phyloP scores from a whole-genome alignment of 2,888 invertebrate species.

The Heliconius ethilla region DNA sequence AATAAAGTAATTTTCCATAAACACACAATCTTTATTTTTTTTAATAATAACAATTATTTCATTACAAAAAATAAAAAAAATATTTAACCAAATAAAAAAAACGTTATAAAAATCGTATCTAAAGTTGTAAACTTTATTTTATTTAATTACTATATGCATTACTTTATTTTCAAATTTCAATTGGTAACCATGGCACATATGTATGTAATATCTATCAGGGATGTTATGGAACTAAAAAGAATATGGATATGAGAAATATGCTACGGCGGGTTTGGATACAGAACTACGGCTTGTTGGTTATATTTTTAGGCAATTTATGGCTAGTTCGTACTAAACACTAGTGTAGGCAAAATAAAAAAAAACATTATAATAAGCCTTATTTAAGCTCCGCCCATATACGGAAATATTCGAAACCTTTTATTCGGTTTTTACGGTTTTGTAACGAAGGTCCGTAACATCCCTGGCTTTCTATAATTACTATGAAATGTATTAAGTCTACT shows the following conservation, averaged over 20 bases:
- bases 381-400: neutral
- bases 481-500: neutral
- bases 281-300: no score
- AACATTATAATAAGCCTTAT: no score
- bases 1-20: neutral
- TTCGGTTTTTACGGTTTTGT: neutral
- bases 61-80: neutral
- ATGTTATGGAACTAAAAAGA: neutral
- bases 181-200: conserved; percentile 17
- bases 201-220: neutral
- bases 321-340: no score
- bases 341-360: no score
- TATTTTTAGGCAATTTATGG: no score
- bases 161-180: conserved; percentile 7
- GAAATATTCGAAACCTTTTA: neutral
- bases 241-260: neutral
- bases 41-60: neutral
- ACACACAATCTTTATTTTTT: neutral
- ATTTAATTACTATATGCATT: neutral
- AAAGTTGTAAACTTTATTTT: neutral
- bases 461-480: neutral
- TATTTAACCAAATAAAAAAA: neutral
- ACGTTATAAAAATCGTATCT: conserved; percentile 1
- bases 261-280: neutral
- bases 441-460: neutral